Evolutionary conservation across 2,797 vertebrate genomes (phyloP).

Genomic region (Rhincodon typus): DNA sequence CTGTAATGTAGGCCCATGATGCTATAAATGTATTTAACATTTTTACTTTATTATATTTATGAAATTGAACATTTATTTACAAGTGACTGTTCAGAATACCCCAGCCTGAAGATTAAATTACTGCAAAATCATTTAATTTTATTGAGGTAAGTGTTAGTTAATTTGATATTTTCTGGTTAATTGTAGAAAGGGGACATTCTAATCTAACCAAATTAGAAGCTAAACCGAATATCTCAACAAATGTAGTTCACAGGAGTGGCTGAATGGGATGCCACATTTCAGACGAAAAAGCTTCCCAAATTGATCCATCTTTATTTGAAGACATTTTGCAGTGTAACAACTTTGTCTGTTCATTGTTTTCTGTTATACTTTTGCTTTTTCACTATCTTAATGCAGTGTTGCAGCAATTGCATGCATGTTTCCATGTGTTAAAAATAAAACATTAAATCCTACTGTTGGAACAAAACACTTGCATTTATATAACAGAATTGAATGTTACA

Average conservation of each 20-base stretch:
- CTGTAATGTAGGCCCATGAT: slow-evolving; percentile 29
- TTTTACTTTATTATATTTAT: slow-evolving; percentile 35
- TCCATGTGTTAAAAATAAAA: not conserved
- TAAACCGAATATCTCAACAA: slow-evolving; percentile 25
- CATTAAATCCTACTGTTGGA: not conserved
- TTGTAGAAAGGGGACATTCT: slow-evolving; percentile 12
- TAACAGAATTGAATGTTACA: not conserved
- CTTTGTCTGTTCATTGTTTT: not conserved
- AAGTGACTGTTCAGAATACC: not conserved
- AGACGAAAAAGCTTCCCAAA: not conserved
- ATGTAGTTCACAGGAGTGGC: not conserved
- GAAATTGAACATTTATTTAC: slow-evolving; percentile 35
- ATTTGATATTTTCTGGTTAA: slow-evolving; percentile 32
- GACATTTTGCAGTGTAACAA: not conserved
- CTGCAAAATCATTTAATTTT: slow-evolving; percentile 33
- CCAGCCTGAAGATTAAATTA: slow-evolving; percentile 34
- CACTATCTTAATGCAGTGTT: not conserved
- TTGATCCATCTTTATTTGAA: not conserved
- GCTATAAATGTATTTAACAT: slow-evolving; percentile 19
- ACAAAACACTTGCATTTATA: not conserved
- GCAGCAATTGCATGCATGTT: not conserved
- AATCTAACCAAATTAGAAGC: not conserved
- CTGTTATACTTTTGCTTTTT: not conserved
- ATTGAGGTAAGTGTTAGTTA: not conserved
- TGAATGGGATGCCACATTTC: not conserved